A percentile compares a stretch with the other conserved stretches of the same genome.
phyloP scores from a whole-genome alignment of 2,888 invertebrate species.

The Melipona beecheii region DNA sequence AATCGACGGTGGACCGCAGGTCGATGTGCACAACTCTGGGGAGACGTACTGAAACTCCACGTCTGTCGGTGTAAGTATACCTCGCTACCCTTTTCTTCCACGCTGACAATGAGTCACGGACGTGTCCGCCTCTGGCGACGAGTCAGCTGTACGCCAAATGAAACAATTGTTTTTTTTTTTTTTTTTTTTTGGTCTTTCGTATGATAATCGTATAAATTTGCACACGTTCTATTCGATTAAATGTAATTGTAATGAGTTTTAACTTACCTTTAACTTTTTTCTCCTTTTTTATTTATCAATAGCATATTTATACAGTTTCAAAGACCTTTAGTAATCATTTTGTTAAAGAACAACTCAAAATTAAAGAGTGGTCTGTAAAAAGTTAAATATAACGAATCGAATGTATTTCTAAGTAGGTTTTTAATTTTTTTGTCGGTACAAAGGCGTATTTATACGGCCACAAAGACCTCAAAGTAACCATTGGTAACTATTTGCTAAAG shows the following conservation, averaged over 20 bases:
- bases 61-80: conserved; percentile 66
- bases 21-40: conserved; percentile 68
- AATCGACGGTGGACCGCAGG: conserved; percentile 60
- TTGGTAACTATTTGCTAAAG: background rate
- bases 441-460: background rate
- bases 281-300: background rate
- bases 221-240: background rate
- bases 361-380: background rate
- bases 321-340: background rate
- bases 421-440: background rate
- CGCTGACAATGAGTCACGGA: conserved; percentile 62
- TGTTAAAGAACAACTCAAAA: background rate
- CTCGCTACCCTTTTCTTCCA: conserved; percentile 14
- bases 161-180: conserved; percentile 21
- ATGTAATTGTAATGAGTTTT: background rate
- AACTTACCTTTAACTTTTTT: background rate
- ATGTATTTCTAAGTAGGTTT: background rate
- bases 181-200: background rate
- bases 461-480: background rate
- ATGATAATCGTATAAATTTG: background rate
- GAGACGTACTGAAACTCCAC: conserved; percentile 62
- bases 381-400: background rate
- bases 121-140: conserved; percentile 45
- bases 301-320: background rate
- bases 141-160: conserved; percentile 61